phyloP scores from a whole-genome alignment of 2,888 invertebrate species.

The Scaptomyza flava region DNA sequence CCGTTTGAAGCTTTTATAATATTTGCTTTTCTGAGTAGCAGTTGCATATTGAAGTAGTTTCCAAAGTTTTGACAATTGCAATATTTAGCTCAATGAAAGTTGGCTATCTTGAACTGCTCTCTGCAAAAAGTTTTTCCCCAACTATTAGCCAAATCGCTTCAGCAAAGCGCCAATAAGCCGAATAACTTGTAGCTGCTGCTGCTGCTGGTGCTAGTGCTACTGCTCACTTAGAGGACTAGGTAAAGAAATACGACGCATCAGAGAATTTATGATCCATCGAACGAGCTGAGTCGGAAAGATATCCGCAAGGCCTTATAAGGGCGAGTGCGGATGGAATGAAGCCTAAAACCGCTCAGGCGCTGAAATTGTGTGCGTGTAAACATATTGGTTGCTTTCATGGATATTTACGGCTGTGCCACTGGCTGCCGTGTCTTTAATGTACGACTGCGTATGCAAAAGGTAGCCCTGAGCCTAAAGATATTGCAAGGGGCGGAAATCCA shows the following conservation, averaged over 20 bases:
- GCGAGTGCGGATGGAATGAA: conserved; percentile 28
- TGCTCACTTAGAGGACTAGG: conserved; percentile 23
- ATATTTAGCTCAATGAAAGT: conserved; percentile 62
- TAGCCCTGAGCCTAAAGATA: conserved; percentile 25
- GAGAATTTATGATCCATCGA: conserved; percentile 76
- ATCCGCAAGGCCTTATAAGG: conserved; percentile 15
- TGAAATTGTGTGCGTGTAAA: conserved; percentile 74
- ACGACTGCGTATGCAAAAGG: conserved; percentile 62
- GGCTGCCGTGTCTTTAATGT: conserved; percentile 70
- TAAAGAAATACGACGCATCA: conserved; percentile 66
- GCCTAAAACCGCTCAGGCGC: conserved; percentile 55
- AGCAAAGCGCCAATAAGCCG: conserved; percentile 66
- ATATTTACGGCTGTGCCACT: conserved; percentile 68
- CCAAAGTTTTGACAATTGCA: conserved; percentile 65
- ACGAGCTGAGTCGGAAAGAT: conserved; percentile 41
- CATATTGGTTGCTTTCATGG: conserved; percentile 70
- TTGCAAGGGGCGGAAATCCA: background rate
- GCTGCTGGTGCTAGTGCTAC: no score
- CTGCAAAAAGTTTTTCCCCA: conserved; percentile 60
- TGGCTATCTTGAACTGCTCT: conserved; percentile 34
- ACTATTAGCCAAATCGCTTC: conserved; percentile 69
- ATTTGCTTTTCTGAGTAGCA: conserved; percentile 20
- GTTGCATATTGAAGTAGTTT: conserved; percentile 49
- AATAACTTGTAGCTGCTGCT: conserved; percentile 67
- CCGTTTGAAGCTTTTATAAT: conserved; percentile 12